A percentile compares a stretch with the other conserved stretches of the same genome.
Conservation (phyloP, 2,888 invertebrate species). For the Leptinotarsa juncta region DNA sequence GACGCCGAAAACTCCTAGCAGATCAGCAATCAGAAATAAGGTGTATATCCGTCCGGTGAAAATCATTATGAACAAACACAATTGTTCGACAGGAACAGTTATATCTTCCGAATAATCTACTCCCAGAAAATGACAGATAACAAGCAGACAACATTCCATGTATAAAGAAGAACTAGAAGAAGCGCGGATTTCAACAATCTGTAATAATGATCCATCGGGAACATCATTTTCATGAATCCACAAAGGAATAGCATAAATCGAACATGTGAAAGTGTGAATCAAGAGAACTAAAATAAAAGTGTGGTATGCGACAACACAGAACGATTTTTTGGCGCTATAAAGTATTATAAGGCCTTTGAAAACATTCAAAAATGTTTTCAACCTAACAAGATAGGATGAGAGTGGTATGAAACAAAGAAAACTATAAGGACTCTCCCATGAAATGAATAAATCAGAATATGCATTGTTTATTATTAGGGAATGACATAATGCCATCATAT, state of each 20-base stretch:
- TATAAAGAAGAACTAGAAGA: constrained; percentile 4
- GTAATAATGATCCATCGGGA: not conserved
- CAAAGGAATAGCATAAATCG: not conserved
- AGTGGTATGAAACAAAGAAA: not conserved
- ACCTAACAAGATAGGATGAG: not conserved
- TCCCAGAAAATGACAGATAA: constrained; percentile 24
- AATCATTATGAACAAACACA: constrained; percentile 46
- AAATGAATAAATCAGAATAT: not conserved
- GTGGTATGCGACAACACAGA: not conserved
- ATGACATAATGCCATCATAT: constrained; percentile 4
- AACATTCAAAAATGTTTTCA: not conserved
- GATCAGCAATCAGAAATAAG: constrained; percentile 50
- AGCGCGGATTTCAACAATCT: not conserved
- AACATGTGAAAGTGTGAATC: not conserved
- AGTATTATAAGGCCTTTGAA: not conserved
- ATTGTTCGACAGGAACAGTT: constrained; percentile 42
- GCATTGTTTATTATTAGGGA: not conserved
- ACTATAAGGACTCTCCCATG: not conserved
- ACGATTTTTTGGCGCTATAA: not conserved
- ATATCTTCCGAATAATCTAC: constrained; percentile 13
- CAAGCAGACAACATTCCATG: constrained; percentile 16
- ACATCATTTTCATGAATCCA: not conserved
- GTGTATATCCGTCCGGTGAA: constrained; percentile 53
- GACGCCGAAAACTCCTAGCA: constrained; percentile 53
- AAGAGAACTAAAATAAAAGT: not conserved